A percentile compares a stretch with the other conserved stretches of the same genome.
phyloP scores from a whole-genome alignment of 1,140 invertebrate genomes.

The Chironomus striatipennis region DNA sequence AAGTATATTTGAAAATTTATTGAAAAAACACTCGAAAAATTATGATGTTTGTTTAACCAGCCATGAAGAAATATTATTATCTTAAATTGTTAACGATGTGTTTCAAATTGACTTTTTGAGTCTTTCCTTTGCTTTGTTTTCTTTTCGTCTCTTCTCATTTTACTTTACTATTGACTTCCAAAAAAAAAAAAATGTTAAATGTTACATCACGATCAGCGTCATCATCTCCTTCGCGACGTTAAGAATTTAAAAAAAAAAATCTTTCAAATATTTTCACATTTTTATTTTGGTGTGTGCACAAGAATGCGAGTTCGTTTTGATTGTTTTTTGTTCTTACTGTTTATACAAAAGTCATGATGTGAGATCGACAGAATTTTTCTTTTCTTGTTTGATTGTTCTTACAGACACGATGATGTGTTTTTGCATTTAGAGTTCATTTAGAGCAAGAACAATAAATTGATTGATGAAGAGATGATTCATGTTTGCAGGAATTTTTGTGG shows the following conservation, averaged over 20 bases:
- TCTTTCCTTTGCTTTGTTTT: neutral
- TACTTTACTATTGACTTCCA: too few relatives aligned
- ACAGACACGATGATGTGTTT: too few relatives aligned
- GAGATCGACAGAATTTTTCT: too few relatives aligned
- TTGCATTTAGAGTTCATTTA: too few relatives aligned
- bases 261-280: slow-evolving; percentile 4
- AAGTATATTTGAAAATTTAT: neutral
- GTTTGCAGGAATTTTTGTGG: too few relatives aligned
- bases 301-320: neutral
- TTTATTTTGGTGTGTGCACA: neutral
- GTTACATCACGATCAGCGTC: neutral
- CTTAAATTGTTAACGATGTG: slow-evolving; percentile 13
- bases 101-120: neutral
- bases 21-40: slow-evolving; percentile 2
- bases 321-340: too few relatives aligned
- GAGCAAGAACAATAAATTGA: too few relatives aligned
- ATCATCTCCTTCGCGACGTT: neutral
- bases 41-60: slow-evolving; percentile 13
- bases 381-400: too few relatives aligned
- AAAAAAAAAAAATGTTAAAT: too few relatives aligned
- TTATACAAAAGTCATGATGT: too few relatives aligned
- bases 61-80: slow-evolving; percentile 9
- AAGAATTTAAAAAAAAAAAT: neutral
- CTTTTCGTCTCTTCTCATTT: too few relatives aligned
- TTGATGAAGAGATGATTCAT: too few relatives aligned